A percentile compares a stretch with the other conserved stretches of the same genome.
These are phyloP conservation scores for Dexiosoma caninum DNA, from an alignment of 2,888 invertebrate species.

Conservation along the genomic window DNA sequence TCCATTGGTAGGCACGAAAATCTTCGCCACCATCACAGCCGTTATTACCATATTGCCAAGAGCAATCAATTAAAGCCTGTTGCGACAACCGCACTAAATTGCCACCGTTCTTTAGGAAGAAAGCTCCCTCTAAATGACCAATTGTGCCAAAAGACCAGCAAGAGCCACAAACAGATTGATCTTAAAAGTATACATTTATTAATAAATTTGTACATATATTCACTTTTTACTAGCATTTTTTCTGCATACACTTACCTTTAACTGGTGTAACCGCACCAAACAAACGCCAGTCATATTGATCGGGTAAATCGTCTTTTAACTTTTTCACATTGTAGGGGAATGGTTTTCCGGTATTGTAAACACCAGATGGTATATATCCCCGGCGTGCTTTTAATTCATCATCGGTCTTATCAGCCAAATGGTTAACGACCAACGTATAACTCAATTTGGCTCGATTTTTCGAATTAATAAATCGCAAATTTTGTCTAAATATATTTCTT, in stretches of 20 bases:
- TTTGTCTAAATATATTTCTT: constrained; percentile 90
- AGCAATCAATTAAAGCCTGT: constrained; percentile 96
- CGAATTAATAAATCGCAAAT: constrained; percentile 89
- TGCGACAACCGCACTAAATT: constrained; percentile 91
- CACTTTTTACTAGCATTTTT: neutral
- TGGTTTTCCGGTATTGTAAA: constrained; percentile 85
- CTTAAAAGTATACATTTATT: constrained; percentile 77
- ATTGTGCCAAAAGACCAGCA: constrained; percentile 98
- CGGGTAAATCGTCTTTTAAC: constrained; percentile 82
- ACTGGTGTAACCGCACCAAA: constrained; percentile 96
- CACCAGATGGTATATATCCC: constrained; percentile 82
- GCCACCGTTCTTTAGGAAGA: constrained; percentile 89
- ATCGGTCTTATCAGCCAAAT: constrained; percentile 89
- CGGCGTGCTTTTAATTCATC: constrained; percentile 86
- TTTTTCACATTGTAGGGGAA: constrained; percentile 85
- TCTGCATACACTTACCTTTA: constrained; percentile 81
- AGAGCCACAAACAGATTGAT: constrained; percentile 98
- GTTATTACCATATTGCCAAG: constrained; percentile 97
- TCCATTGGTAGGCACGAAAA: constrained; percentile 94
- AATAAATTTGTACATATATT: neutral
- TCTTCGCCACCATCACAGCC: constrained; percentile 99
- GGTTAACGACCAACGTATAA: constrained; percentile 89
- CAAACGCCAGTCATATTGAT: constrained; percentile 92
- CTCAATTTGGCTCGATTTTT: constrained; percentile 86
- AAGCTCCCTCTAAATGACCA: constrained; percentile 94